Evolutionary conservation across 1,140 invertebrate genomes (phyloP), one percentile per base, ranked within the genome.

Genomic region (Dufourea novaeangliae): DNA sequence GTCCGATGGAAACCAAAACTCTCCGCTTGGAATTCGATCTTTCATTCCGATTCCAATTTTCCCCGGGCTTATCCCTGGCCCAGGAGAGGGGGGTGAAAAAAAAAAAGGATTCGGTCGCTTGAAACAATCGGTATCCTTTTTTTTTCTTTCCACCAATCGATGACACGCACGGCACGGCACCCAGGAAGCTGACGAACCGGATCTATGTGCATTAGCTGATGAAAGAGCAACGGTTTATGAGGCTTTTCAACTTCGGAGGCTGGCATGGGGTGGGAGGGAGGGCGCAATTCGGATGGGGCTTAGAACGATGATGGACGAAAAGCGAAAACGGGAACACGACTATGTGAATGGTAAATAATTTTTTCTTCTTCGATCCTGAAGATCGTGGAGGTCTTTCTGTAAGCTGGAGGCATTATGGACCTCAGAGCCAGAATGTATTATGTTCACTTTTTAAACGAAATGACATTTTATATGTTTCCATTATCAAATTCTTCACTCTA

Each of bases 151-250:
- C 7, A 6, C 12, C 12, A 3, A 1, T 7, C 20, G 46, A 68
- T 37, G 39, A 22, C 22, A 41, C 29, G 56, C 54, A 27, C 44
- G 34, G 34, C 52, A n/a, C 52, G 20, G 22, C 14, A 62, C 22
- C 29, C 12, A 66, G 50, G 11, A 78, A 54, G n/a, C 69, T 56
- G 54, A 66, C 62, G 79, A 72, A 79, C 62, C 37, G 41, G 57
- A 76, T 22, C 25, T 61, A 56, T 29, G 34, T 70, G 67, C 81
- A 84, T 83, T 84, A 84, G 81, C 71, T 83, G 82, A 84, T 84
- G 82, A 84, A 69, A 34, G 77, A 46, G 44, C 46, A 62, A 64
- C 68, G 71, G 66, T 80, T 84, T 64, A 79, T 83, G 70, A 39
- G 64, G 62, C 29, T 61, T 56, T 75, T 57, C 32, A 59, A 64